Evolutionary conservation across 2,113 vertebrate genomes (phyloP).

Genomic region (Callithrix jacchus): DNA sequence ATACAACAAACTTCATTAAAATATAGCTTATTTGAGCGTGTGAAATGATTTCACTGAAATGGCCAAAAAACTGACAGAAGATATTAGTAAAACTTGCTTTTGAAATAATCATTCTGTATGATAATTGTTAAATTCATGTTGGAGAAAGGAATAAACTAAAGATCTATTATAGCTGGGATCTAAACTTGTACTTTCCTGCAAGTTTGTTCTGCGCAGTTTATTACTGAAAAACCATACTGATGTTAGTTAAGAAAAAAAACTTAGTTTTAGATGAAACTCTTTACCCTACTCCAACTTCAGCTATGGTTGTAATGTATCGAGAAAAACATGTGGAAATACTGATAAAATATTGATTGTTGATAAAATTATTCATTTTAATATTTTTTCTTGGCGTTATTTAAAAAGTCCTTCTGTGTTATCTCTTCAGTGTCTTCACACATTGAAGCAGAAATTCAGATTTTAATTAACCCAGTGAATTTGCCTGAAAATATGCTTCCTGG

Average conservation of each 20-base stretch:
- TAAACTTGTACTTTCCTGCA: not conserved
- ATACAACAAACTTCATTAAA: not conserved
- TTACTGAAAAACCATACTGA: not conserved
- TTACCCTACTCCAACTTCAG: not conserved
- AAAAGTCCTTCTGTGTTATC: constrained; percentile 44
- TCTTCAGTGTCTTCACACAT: constrained; percentile 36
- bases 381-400: not conserved
- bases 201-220: not conserved
- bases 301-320: not conserved
- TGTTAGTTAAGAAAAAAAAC: not conserved
- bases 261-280: not conserved
- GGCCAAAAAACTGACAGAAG: not conserved
- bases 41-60: constrained; percentile 17
- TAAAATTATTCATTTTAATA: not conserved
- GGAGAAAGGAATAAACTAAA: not conserved
- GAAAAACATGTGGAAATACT: not conserved
- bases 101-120: not conserved
- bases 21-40: not conserved
- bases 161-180: not conserved
- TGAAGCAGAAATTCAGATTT: constrained; percentile 63
- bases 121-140: not conserved
- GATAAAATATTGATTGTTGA: not conserved
- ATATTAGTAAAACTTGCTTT: not conserved
- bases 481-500: constrained; percentile 61
- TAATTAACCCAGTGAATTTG: constrained; percentile 69